phyloP scores from a whole-genome alignment of 2,888 invertebrate species.

The Catocala nupta region DNA sequence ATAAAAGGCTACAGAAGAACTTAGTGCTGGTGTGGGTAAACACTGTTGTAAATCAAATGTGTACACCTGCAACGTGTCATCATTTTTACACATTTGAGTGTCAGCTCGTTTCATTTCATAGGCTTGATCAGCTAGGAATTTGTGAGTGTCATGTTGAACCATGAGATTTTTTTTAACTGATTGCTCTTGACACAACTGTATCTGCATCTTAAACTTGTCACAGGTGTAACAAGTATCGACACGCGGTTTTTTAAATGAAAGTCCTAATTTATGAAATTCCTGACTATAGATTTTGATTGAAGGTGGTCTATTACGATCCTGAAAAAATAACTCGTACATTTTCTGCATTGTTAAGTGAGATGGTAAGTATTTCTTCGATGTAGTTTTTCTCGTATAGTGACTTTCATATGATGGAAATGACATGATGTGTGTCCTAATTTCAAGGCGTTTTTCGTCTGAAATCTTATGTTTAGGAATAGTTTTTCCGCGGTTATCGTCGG shows the following conservation, averaged over 20 bases:
- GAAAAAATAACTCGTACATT: slow-evolving; percentile 1
- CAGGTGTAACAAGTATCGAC: slow-evolving; percentile 1
- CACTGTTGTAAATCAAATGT: slow-evolving; percentile 17
- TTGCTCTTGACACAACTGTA: background rate
- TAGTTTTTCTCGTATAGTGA: background rate
- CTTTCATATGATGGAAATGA: slow-evolving; percentile 1
- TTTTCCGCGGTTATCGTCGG: too few species aligned
- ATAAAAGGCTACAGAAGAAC: slow-evolving; percentile 28
- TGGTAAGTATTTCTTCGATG: slow-evolving; percentile 2
- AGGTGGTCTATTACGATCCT: background rate
- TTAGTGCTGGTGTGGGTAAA: slow-evolving; percentile 27
- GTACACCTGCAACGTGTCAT: too few species aligned
- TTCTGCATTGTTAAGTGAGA: background rate
- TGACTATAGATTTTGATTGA: slow-evolving; percentile 1
- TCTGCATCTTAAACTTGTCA: background rate
- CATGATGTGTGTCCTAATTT: background rate
- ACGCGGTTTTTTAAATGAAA: slow-evolving; percentile 4
- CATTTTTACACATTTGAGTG: background rate
- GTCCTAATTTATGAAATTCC: background rate
- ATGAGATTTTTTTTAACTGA: background rate
- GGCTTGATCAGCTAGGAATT: background rate
- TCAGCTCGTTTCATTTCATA: background rate
- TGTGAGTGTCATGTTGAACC: too few species aligned
- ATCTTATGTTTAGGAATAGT: background rate
- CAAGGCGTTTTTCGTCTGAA: background rate